Conservation (phyloP, 2,797 vertebrate genomes). For the Ctenopoma multispine region DNA sequence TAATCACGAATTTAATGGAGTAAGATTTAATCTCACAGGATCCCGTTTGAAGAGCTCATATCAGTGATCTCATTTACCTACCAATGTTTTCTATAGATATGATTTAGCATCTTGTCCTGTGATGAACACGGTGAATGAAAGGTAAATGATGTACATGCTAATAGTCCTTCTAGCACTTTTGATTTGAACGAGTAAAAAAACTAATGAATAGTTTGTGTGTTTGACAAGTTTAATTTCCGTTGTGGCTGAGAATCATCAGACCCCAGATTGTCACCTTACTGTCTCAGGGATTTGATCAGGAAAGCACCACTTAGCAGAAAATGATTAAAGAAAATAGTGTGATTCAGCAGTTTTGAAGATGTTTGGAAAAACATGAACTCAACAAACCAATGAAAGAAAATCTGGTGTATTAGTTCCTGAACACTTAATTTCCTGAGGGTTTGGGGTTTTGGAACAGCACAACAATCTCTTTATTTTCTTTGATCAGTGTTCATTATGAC, state of each 20-base stretch:
- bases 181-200: slow-evolving; percentile 31
- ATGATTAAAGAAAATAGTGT: background rate
- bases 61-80: slow-evolving; percentile 4
- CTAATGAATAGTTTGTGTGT: slow-evolving; percentile 3
- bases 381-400: slow-evolving; percentile 15
- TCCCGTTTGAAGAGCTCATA: slow-evolving; percentile 14
- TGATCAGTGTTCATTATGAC: slow-evolving; percentile 23
- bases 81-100: slow-evolving; percentile 37
- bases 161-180: slow-evolving; percentile 65
- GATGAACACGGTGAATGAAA: slow-evolving; percentile 18
- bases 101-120: slow-evolving; percentile 32
- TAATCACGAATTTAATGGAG: slow-evolving; percentile 9
- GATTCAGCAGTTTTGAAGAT: background rate
- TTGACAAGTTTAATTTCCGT: slow-evolving; percentile 3
- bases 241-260: slow-evolving; percentile 25
- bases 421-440: slow-evolving; percentile 11
- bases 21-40: slow-evolving; percentile 6
- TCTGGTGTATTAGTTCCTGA: slow-evolving; percentile 20
- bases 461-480: slow-evolving; percentile 26
- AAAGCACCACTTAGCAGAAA: slow-evolving; percentile 21
- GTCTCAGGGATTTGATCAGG: slow-evolving; percentile 77
- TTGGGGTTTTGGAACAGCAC: slow-evolving; percentile 30
- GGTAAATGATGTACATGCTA: slow-evolving; percentile 10
- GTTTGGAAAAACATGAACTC: background rate
- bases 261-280: slow-evolving; percentile 21